phyloP scores from a whole-genome alignment of 2,113 vertebrate species.

The Rhineura floridana region DNA sequence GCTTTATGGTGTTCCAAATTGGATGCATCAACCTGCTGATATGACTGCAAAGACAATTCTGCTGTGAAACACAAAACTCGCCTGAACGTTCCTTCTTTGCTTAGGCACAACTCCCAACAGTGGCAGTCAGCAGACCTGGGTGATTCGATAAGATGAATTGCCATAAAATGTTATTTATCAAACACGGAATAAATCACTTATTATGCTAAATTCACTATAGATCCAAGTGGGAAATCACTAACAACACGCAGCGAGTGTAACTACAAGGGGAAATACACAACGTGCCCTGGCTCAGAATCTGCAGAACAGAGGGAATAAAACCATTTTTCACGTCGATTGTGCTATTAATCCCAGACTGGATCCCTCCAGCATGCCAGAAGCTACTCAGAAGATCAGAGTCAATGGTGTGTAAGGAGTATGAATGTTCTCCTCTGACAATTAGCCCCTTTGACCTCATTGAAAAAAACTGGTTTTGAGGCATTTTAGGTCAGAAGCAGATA shows the following conservation, averaged over 20 bases:
- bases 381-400: background rate
- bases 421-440: background rate
- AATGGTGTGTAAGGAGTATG: background rate
- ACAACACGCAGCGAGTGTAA: background rate
- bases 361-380: background rate
- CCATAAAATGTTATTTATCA: background rate
- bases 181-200: background rate
- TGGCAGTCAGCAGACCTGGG: background rate
- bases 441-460: background rate
- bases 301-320: background rate
- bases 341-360: background rate
- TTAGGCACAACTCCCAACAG: background rate
- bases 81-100: background rate
- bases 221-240: constrained; percentile 4
- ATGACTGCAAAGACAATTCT: background rate
- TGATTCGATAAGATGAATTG: background rate
- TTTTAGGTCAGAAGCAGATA: background rate
- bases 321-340: constrained; percentile 6
- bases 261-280: background rate
- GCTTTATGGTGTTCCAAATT: constrained; percentile 1
- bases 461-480: background rate
- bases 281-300: background rate
- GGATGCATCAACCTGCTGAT: background rate
- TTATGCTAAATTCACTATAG: background rate
- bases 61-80: background rate